phyloP scores from a whole-genome alignment of 92 coral and sea anemone genomes.

The Galaxea fascicularis region DNA sequence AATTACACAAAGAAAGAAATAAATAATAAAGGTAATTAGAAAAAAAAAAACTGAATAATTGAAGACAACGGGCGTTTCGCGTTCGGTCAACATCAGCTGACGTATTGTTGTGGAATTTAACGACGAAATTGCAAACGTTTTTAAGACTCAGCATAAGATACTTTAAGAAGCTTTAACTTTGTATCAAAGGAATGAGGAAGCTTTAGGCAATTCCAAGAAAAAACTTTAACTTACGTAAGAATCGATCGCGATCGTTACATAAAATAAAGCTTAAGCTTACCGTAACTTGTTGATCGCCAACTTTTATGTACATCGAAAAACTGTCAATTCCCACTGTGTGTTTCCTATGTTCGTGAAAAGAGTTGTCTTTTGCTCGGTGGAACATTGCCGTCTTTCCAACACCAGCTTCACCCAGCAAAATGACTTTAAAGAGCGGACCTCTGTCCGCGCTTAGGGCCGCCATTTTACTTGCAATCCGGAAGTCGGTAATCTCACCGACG shows the following conservation, averaged over 20 bases:
- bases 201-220: background rate
- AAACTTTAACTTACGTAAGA: too few species aligned
- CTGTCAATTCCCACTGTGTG: conserved; percentile 89
- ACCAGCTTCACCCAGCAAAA: conserved; percentile 92
- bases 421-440: conserved; percentile 91
- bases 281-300: conserved; percentile 83
- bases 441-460: conserved; percentile 79
- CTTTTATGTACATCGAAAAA: conserved; percentile 81
- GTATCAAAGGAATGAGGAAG: background rate
- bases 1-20: too few species aligned
- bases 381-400: conserved; percentile 95
- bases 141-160: background rate
- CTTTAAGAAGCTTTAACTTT: too few species aligned
- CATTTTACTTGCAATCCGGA: conserved; percentile 23
- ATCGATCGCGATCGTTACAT: too few species aligned
- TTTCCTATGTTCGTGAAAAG: conserved; percentile 64
- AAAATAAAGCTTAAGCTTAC: conserved; percentile 37
- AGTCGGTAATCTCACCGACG: background rate
- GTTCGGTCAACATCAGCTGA: too few species aligned
- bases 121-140: background rate
- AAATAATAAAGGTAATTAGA: too few species aligned
- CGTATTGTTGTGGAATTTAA: background rate
- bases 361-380: conserved; percentile 82
- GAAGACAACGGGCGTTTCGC: too few species aligned
- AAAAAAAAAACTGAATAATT: too few species aligned